These are phyloP conservation scores for Nesoenas mayeri DNA, from an alignment of 2,113 vertebrate genomes.

Conservation along the genomic window DNA sequence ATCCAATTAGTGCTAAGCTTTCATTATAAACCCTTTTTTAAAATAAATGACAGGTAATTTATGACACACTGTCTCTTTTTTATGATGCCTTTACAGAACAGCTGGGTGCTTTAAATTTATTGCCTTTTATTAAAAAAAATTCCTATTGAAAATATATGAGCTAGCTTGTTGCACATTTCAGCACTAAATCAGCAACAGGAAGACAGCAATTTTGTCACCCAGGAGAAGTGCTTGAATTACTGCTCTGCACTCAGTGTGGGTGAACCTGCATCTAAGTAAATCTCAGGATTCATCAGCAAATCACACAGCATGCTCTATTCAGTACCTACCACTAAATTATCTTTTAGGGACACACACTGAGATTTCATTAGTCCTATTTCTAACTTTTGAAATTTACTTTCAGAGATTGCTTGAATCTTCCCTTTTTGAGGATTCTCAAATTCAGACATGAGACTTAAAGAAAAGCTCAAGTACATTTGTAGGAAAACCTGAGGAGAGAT, in stretches of 20 bases:
- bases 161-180: background rate
- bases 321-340: background rate
- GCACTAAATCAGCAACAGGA: background rate
- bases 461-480: background rate
- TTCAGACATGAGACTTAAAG: background rate
- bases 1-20: background rate
- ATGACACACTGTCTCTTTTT: background rate
- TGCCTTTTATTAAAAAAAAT: background rate
- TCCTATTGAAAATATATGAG: background rate
- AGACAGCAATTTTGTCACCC: background rate
- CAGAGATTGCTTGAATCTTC: background rate
- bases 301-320: background rate
- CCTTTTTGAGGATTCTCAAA: background rate
- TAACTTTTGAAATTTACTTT: background rate
- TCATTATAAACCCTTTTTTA: background rate
- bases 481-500: background rate
- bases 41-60: slow-evolving; percentile 6
- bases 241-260: background rate
- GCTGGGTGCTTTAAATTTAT: background rate
- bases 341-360: background rate
- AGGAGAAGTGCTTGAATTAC: background rate
- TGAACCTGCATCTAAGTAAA: background rate
- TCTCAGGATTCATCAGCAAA: background rate
- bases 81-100: background rate
- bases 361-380: background rate